Conservation (phyloP, 1,140 invertebrate species). For the Orussus abietinus region DNA sequence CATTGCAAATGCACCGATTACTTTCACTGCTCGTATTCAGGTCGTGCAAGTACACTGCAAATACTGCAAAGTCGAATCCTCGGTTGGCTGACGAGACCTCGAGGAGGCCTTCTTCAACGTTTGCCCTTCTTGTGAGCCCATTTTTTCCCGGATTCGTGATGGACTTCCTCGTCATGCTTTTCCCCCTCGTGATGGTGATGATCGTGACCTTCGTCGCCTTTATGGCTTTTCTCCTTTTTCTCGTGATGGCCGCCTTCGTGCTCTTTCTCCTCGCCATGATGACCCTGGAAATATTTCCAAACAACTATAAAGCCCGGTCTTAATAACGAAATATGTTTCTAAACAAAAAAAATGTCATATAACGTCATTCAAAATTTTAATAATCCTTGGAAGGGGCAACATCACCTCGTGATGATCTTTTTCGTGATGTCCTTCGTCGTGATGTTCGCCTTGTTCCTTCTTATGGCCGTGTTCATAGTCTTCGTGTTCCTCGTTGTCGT, state of each 20-base stretch:
- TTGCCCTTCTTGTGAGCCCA: conserved; percentile 54
- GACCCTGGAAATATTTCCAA: conserved; percentile 27
- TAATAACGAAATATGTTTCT: conserved; percentile 3
- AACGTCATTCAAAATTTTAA: too few species aligned
- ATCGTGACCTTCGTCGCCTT: conserved; percentile 52
- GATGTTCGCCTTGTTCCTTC: conserved; percentile 52
- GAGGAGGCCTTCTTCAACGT: conserved; percentile 14
- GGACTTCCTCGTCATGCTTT: conserved; percentile 49
- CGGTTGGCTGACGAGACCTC: too few species aligned
- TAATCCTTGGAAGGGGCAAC: too few species aligned
- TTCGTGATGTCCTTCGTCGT: conserved; percentile 48
- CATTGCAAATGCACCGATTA: too few species aligned
- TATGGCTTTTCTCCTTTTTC: conserved; percentile 57
- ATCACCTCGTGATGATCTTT: conserved; percentile 50
- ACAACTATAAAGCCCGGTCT: conserved; percentile 5
- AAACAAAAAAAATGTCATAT: conserved; percentile 6
- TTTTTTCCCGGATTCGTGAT: conserved; percentile 53
- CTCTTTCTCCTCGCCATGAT: conserved; percentile 58
- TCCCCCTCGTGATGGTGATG: conserved; percentile 51
- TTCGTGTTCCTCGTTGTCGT: conserved; percentile 62
- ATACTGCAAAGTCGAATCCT: too few species aligned
- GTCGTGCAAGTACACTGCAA: too few species aligned
- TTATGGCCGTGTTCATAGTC: conserved; percentile 58
- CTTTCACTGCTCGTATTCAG: too few species aligned
- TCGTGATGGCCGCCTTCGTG: conserved; percentile 56